These are phyloP conservation scores for Cariama cristata DNA, from an alignment of 2,113 vertebrate genomes.

Conservation along the genomic window DNA sequence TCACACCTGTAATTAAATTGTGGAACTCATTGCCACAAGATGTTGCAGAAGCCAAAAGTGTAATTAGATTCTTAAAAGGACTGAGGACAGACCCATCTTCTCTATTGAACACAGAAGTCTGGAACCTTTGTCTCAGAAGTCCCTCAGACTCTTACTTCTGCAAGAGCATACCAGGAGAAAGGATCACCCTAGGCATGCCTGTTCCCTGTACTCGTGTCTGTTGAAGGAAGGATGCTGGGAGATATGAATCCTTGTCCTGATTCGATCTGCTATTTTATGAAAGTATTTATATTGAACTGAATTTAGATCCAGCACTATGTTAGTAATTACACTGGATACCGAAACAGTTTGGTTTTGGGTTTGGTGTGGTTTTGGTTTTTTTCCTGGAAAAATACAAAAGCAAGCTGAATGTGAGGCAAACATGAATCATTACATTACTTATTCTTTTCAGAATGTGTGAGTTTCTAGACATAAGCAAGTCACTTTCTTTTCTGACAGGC, in stretches of 20 bases:
- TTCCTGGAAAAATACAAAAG: background rate
- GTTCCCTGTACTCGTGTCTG: background rate
- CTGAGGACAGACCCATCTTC: background rate
- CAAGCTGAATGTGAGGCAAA: background rate
- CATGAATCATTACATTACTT: background rate
- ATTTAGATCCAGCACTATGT: background rate
- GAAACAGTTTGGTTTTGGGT: background rate
- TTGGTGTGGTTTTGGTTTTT: no score
- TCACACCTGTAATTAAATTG: background rate
- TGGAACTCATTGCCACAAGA: background rate
- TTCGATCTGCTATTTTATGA: background rate
- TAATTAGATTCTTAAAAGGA: slow-evolving; percentile 35
- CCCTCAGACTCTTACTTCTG: background rate
- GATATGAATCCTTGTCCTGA: background rate
- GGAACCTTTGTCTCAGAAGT: background rate
- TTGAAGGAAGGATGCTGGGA: background rate
- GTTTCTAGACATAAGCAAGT: background rate
- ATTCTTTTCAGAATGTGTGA: background rate
- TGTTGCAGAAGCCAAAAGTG: background rate
- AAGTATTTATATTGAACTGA: background rate
- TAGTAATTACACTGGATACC: background rate
- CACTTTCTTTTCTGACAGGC: background rate
- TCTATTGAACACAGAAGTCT: slow-evolving; percentile 3
- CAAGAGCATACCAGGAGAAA: background rate
- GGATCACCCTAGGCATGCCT: background rate